Evolutionary conservation across 2,797 vertebrate genomes (phyloP).

Genomic region (Phalloptychus januarius): DNA sequence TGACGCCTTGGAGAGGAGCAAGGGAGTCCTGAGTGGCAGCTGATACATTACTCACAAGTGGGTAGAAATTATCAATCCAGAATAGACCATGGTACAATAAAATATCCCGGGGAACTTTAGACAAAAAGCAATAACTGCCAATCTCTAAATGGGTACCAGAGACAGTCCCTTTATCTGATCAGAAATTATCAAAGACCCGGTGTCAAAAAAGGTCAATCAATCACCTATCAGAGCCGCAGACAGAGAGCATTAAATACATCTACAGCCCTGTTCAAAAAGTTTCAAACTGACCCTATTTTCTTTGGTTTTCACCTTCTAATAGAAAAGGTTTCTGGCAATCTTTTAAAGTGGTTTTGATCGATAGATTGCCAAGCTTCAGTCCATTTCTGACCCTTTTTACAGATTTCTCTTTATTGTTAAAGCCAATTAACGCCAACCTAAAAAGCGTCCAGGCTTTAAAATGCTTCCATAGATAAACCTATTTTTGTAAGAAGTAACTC

Average conservation of each 20-base stretch:
- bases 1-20: constrained; percentile 34
- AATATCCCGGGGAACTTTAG: constrained; percentile 34
- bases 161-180: constrained; percentile 20
- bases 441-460: neutral
- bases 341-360: neutral
- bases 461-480: neutral
- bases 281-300: neutral
- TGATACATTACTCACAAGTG: constrained; percentile 53
- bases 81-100: constrained; percentile 29
- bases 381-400: neutral
- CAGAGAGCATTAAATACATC: neutral
- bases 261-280: neutral
- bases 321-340: neutral
- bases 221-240: neutral
- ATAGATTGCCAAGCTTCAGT: neutral
- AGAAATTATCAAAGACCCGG: constrained; percentile 27
- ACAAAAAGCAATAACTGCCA: neutral
- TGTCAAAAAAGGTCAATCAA: constrained; percentile 1
- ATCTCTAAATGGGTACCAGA: neutral
- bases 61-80: constrained; percentile 31
- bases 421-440: neutral
- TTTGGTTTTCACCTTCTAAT: neutral
- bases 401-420: neutral
- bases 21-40: constrained; percentile 38
- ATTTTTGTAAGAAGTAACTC: neutral